Percentiles rank a stretch among this genome's conserved stretches.
These are phyloP conservation scores for Condylura cristata DNA, from an alignment of 2,113 vertebrate genomes.

Conservation along the genomic window DNA sequence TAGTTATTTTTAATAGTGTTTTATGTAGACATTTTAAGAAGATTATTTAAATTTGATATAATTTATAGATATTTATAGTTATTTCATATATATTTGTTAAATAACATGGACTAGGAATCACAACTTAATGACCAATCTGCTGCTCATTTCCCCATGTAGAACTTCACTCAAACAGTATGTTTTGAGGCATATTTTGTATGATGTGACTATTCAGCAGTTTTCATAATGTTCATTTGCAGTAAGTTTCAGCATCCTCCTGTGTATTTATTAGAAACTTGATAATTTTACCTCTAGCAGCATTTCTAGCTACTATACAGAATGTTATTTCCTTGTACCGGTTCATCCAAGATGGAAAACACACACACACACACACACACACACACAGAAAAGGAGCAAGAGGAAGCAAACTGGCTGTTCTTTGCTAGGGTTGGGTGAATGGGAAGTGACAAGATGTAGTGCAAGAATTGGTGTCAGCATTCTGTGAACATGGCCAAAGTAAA, in stretches of 20 bases:
- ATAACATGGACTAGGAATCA: not conserved
- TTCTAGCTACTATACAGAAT: not conserved
- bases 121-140: not conserved
- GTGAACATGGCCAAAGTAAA: not conserved
- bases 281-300: not conserved
- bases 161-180: not conserved
- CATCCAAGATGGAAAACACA: not conserved
- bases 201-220: not conserved
- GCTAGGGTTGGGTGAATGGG: not conserved
- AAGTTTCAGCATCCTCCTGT: too few relatives aligned
- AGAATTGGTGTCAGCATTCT: not conserved
- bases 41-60: not conserved
- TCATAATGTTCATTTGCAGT: too few relatives aligned
- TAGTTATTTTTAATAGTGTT: slow-evolving; percentile 4
- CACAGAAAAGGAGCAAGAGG: too few relatives aligned
- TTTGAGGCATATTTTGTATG: not conserved
- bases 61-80: not conserved
- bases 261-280: not conserved
- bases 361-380: too few relatives aligned
- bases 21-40: not conserved
- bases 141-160: not conserved
- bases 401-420: not conserved
- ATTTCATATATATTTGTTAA: not conserved
- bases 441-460: not conserved
- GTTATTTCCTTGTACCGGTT: not conserved